phyloP scores from a whole-genome alignment of 1,140 invertebrate genomes.

The Palaemon carinicauda region DNA sequence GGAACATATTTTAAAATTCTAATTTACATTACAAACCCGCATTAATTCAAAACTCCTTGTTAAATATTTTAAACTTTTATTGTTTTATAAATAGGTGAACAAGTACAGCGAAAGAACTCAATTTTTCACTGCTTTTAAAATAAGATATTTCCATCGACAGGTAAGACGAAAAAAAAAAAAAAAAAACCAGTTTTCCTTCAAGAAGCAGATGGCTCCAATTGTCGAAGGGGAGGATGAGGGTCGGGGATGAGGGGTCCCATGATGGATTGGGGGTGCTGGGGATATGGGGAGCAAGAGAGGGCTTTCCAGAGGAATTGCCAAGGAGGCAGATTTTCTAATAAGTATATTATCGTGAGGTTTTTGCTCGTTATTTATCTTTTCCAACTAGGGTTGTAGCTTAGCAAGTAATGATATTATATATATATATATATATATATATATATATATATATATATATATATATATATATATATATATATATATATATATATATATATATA shows the following conservation, averaged over 20 bases:
- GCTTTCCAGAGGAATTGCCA: neutral
- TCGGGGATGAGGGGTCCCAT: neutral
- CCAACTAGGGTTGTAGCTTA: neutral
- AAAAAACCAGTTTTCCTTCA: neutral
- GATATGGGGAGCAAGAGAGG: neutral
- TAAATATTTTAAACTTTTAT: too few species aligned
- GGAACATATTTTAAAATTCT: too few species aligned
- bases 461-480: too few species aligned
- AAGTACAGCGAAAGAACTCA: too few species aligned
- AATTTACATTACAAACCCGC: too few species aligned
- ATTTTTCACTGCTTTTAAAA: too few species aligned
- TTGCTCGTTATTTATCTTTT: neutral
- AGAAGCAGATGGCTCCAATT: neutral
- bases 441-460: too few species aligned
- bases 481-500: neutral
- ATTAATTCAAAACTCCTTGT: too few species aligned
- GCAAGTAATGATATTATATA: neutral
- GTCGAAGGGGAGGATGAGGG: neutral
- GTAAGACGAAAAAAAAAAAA: neutral
- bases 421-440: neutral
- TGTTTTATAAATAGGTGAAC: too few species aligned
- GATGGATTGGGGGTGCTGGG: neutral
- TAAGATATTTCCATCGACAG: too few species aligned
- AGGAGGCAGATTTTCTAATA: too few species aligned
- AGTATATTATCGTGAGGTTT: too few species aligned